A percentile compares a stretch with the other conserved stretches of the same genome.
Conservation (phyloP, 2,113 vertebrate species). For the Poeciliopsis turrubarensis region DNA sequence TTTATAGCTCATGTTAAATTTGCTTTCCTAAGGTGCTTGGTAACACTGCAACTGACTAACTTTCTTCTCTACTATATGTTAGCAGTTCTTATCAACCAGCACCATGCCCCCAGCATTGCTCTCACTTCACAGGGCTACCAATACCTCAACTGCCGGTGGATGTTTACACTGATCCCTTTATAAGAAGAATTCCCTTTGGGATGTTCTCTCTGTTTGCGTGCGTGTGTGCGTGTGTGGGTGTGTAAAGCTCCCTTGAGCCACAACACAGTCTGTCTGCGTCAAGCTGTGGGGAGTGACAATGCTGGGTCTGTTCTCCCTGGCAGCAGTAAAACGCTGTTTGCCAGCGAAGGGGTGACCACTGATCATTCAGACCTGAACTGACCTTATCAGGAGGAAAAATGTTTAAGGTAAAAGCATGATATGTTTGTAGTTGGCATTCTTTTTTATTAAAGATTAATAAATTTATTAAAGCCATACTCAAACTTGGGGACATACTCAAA, state of each 20-base stretch:
- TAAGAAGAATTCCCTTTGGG: constrained; percentile 53
- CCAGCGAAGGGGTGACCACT: constrained; percentile 37
- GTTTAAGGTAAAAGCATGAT: background rate
- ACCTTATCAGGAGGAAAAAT: constrained; percentile 12
- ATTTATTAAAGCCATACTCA: background rate
- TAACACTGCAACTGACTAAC: constrained; percentile 52
- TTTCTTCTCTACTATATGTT: constrained; percentile 44
- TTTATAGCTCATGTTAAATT: background rate
- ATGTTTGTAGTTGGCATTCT: background rate
- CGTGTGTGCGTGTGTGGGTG: constrained; percentile 12
- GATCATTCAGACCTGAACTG: constrained; percentile 22
- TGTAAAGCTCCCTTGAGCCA: constrained; percentile 31
- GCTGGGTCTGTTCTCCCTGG: constrained; percentile 40
- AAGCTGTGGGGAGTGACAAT: constrained; percentile 44
- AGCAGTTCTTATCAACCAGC: constrained; percentile 58
- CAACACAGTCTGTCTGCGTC: constrained; percentile 45
- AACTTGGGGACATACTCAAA: background rate
- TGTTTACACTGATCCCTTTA: constrained; percentile 73
- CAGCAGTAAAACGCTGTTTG: constrained; percentile 34
- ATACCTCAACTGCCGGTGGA: constrained; percentile 62
- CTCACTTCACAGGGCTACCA: constrained; percentile 64
- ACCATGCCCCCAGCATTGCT: constrained; percentile 50
- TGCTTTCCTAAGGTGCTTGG: constrained; percentile 10
- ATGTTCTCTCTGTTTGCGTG: constrained; percentile 24
- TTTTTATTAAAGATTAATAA: background rate